Evolutionary conservation across 2,888 invertebrate species (phyloP), one percentile per base, ranked within the genome.

Genomic region (Oxystoma pomonae): DNA sequence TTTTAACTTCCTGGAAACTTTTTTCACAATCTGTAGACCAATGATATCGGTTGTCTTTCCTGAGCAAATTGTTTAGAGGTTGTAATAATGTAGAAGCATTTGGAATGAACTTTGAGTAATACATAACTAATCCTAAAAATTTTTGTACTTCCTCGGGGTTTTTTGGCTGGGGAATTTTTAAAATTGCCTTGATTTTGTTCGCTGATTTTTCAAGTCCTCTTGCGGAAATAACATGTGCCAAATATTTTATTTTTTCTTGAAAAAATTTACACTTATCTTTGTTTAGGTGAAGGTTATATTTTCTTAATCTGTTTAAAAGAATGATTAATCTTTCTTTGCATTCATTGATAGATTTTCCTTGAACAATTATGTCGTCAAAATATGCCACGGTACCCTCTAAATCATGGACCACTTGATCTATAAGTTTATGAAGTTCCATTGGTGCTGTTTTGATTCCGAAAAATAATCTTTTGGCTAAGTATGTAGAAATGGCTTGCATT

Each of bases 401-500:
- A 12, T 12, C 35, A 35, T 12, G 5, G 12, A 35, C 3, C 12
- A 35, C 35, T 35, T 35, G 12, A 35, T 35, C 35, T 35, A 35
- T 35, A 7, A 35, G 12, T 57, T 63, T 60, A 60, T 70, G 64
- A 56, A 69, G 70, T 63, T 68, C 65, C 1, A 65, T 61, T 17
- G 68, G 69, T 9, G 71, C 69, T 18, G 67, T 65, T 65, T 68
- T 68, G 16, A 72, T 70, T 21, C 69, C 70, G 64, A 68, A 68
- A 20, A 50, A 16, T 57, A 19, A 19, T 3, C 1, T 17, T 9
- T 21, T 59, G 20, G 2, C 51, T 56, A 1, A 51, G 51, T 69
- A 66, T 9, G 65, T 68, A 16, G 58, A 67, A 17, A 70, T 59
- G 2, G 66, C 53, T 63, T 65, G 62, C 7, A 70, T 50, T 55